Evolutionary conservation across 2,888 invertebrate genomes (phyloP).

Genomic region (Amiota mariae): DNA sequence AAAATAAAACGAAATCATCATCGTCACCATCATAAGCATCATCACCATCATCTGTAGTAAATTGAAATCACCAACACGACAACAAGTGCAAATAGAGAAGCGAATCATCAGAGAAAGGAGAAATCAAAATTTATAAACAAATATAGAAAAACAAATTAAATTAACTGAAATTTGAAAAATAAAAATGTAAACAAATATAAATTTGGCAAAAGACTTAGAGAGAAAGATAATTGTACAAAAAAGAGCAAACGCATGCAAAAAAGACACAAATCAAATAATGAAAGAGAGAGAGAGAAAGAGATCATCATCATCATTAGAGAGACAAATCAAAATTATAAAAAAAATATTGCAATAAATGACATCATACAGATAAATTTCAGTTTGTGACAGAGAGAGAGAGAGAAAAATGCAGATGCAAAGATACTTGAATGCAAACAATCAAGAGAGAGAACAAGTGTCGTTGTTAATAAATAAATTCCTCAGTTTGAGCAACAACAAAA

Average conservation of each 20-base stretch:
- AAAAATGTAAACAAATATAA: conserved; percentile 41
- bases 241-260: conserved; percentile 37
- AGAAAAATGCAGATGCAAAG: background rate
- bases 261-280: conserved; percentile 42
- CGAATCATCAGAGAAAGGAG: too few relatives aligned
- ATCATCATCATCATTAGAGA: conserved; percentile 33
- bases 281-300: conserved; percentile 48
- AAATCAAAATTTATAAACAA: background rate
- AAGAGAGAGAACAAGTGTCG: background rate
- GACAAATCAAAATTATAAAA: background rate
- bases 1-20: conserved; percentile 48
- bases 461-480: background rate
- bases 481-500: background rate
- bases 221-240: conserved; percentile 44
- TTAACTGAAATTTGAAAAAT: conserved; percentile 18
- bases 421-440: background rate
- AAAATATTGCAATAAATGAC: conserved; percentile 5
- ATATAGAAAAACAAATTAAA: background rate
- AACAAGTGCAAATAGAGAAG: background rate
- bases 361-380: conserved; percentile 10
- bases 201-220: too few relatives aligned
- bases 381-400: background rate
- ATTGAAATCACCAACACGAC: background rate
- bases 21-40: too few relatives aligned
- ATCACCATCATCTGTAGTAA: too few relatives aligned